Conservation (phyloP, 2,113 vertebrate genomes). For the Oceanodroma tethys region DNA sequence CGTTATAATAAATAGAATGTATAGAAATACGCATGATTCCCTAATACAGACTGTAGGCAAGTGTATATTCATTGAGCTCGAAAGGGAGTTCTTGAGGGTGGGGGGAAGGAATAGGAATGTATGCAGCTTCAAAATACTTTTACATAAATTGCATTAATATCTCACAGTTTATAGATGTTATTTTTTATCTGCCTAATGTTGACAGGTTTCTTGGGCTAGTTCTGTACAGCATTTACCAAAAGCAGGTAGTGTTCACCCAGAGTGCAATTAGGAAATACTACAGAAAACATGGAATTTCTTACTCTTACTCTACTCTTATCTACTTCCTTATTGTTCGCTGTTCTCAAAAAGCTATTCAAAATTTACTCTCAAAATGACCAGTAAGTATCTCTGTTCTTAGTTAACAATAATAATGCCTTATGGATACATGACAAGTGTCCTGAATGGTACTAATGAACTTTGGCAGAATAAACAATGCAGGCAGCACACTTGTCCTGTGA, state of each 20-base stretch:
- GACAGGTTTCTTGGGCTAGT: neutral
- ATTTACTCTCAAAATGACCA: neutral
- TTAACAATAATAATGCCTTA: neutral
- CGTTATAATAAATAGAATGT: slow-evolving; percentile 54
- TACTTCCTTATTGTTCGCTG: neutral
- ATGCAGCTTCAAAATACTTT: neutral
- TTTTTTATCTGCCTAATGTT: neutral
- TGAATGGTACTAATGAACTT: neutral
- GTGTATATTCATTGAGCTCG: neutral
- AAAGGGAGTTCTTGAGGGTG: neutral
- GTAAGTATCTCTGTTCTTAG: neutral
- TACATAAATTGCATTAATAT: neutral
- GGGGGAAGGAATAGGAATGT: neutral
- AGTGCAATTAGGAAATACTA: neutral
- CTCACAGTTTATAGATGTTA: neutral
- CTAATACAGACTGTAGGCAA: slow-evolving; percentile 4
- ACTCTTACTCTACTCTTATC: neutral
- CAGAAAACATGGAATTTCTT: neutral
- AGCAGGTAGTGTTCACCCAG: neutral
- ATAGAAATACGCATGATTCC: slow-evolving; percentile 25
- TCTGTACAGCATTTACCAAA: neutral
- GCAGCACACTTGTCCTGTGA: neutral
- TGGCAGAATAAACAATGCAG: neutral
- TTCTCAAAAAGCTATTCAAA: neutral
- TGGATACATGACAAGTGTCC: neutral